phyloP scores from a whole-genome alignment of 2,797 vertebrate genomes.

The Carcharodon carcharias region DNA sequence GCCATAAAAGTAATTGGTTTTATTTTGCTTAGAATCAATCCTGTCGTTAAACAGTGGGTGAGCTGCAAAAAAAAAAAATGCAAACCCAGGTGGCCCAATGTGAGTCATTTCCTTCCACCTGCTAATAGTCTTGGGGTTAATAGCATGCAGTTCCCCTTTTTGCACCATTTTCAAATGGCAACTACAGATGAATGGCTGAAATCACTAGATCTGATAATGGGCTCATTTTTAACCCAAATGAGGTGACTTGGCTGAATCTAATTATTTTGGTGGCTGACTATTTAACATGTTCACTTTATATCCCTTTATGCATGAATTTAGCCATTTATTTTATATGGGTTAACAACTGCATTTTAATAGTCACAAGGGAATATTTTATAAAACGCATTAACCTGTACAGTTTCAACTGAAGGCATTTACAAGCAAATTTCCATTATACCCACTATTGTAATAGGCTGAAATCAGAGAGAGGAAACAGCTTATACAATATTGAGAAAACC shows the following conservation, averaged over 20 bases:
- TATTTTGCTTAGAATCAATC: not conserved
- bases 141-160: not conserved
- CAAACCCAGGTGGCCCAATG: not conserved
- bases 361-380: not conserved
- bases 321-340: not conserved
- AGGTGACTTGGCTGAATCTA: not conserved
- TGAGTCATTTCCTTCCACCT: not conserved
- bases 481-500: not conserved
- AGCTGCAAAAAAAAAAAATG: not conserved
- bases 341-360: not conserved
- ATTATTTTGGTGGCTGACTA: not conserved
- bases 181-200: not conserved
- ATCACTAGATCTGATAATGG: not conserved
- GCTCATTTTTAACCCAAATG: not conserved
- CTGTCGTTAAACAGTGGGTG: not conserved
- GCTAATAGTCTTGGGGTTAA: not conserved
- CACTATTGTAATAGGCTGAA: not conserved
- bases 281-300: not conserved
- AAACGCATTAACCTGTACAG: not conserved
- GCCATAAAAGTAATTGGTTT: not conserved
- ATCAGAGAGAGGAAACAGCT: not conserved
- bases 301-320: not conserved
- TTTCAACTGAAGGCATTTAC: not conserved
- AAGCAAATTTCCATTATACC: not conserved
- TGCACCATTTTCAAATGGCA: not conserved